Conservation (phyloP, 2,888 invertebrate genomes). For the Drosophila buzzatii region DNA sequence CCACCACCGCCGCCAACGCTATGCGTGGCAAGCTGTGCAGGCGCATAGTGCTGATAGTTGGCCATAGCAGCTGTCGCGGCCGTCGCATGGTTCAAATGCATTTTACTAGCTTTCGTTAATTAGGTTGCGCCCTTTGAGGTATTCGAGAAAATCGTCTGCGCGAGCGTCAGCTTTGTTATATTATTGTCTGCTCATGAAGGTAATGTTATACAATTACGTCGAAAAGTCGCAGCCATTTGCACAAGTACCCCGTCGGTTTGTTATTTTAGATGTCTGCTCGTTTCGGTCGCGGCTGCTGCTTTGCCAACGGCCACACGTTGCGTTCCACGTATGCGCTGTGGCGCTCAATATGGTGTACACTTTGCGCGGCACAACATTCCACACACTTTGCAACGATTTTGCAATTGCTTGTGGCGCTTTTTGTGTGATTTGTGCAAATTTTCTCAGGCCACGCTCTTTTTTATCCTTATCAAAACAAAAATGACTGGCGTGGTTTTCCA, state of each 20-base stretch:
- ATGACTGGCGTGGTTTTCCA: constrained; percentile 80
- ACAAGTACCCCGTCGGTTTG: constrained; percentile 67
- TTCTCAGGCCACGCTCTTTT: constrained; percentile 81
- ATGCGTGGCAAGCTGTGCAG: constrained; percentile 78
- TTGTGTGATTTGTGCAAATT: constrained; percentile 62
- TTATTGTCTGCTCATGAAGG: constrained; percentile 70
- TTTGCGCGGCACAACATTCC: constrained; percentile 57
- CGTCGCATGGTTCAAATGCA: constrained; percentile 84
- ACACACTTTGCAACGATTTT: constrained; percentile 62
- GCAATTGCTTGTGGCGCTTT: constrained; percentile 65
- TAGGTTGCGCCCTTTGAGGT: constrained; percentile 70
- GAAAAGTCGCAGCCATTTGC: constrained; percentile 64
- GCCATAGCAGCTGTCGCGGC: constrained; percentile 81
- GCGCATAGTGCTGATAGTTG: constrained; percentile 83
- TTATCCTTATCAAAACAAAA: constrained; percentile 84
- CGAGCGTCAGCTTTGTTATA: constrained; percentile 30
- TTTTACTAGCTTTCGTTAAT: constrained; percentile 49
- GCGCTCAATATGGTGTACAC: constrained; percentile 54
- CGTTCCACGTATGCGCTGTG: constrained; percentile 70
- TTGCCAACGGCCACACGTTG: constrained; percentile 64
- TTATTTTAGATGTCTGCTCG: constrained; percentile 80
- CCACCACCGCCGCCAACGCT: constrained; percentile 57
- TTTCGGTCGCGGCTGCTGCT: constrained; percentile 57
- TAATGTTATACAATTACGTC: constrained; percentile 61
- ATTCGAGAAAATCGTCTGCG: constrained; percentile 66